These are phyloP conservation scores for Anolis apletophallus DNA, from an alignment of 2,797 vertebrate species.

Conservation along the genomic window DNA sequence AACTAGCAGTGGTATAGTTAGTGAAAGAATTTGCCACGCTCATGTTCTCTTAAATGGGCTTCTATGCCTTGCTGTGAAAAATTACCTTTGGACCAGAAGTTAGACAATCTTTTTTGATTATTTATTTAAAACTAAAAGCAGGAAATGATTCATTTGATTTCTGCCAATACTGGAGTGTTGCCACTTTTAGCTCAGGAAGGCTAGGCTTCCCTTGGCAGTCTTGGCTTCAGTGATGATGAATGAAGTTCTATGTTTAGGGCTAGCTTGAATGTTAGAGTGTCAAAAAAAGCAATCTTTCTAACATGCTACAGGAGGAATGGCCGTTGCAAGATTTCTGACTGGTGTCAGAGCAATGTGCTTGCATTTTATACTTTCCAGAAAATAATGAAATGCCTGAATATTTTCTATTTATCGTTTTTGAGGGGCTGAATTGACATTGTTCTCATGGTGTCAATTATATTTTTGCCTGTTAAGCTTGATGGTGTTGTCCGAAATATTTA, in stretches of 20 bases:
- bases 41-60: conserved; percentile 58
- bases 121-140: conserved; percentile 87
- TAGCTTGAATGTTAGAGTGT: conserved; percentile 85
- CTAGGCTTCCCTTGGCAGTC: conserved; percentile 87
- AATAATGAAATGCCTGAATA: background rate
- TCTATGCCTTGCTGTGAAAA: conserved; percentile 71
- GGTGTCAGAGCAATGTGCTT: conserved; percentile 71
- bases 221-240: conserved; percentile 89
- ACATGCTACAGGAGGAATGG: conserved; percentile 82
- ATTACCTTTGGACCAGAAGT: conserved; percentile 79
- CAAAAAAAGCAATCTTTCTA: conserved; percentile 86
- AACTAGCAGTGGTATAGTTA: conserved; percentile 55
- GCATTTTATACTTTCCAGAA: conserved; percentile 43
- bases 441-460: background rate
- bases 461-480: background rate
- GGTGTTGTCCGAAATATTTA: background rate
- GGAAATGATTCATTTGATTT: conserved; percentile 93
- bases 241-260: conserved; percentile 93
- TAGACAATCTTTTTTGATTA: conserved; percentile 86
- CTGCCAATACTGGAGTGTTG: conserved; percentile 88
- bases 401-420: conserved; percentile 6
- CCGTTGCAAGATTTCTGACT: conserved; percentile 68
- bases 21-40: conserved; percentile 24
- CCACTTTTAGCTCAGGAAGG: conserved; percentile 92
- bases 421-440: background rate